Conservation (phyloP, 2,113 vertebrate genomes). For the Collichthys lucidus region DNA sequence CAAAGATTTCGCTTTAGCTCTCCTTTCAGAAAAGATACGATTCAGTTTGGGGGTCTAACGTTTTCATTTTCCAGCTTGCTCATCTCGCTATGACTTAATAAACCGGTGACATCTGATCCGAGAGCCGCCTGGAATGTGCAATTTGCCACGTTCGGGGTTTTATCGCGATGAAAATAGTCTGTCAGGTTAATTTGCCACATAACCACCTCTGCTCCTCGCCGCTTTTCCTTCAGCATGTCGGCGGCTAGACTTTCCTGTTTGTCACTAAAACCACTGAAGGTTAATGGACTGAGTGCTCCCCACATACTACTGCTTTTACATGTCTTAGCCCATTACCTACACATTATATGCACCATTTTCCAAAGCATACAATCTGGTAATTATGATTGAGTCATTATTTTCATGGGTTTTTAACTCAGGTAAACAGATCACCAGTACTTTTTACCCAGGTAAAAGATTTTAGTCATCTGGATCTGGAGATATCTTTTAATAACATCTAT, state of each 20-base stretch:
- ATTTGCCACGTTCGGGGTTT: background rate
- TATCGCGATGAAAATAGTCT: constrained; percentile 20
- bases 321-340: background rate
- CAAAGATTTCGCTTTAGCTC: constrained; percentile 15
- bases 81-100: constrained; percentile 43
- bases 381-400: background rate
- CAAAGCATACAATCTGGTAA: background rate
- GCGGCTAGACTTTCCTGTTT: constrained; percentile 4
- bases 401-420: background rate
- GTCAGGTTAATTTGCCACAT: constrained; percentile 6
- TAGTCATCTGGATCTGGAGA: too few relatives aligned
- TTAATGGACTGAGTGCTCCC: background rate
- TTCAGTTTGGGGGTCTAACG: constrained; percentile 20
- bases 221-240: constrained; percentile 3
- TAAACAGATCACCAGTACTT: background rate
- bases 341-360: constrained; percentile 6
- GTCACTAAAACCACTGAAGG: background rate
- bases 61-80: constrained; percentile 32
- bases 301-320: background rate
- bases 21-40: constrained; percentile 22
- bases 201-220: background rate
- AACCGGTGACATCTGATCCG: constrained; percentile 32
- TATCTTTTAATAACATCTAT: too few relatives aligned
- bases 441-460: too few relatives aligned
- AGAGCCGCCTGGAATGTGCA: background rate